phyloP scores from a whole-genome alignment of 2,888 invertebrate genomes.

The Ectemnius cavifrons region DNA sequence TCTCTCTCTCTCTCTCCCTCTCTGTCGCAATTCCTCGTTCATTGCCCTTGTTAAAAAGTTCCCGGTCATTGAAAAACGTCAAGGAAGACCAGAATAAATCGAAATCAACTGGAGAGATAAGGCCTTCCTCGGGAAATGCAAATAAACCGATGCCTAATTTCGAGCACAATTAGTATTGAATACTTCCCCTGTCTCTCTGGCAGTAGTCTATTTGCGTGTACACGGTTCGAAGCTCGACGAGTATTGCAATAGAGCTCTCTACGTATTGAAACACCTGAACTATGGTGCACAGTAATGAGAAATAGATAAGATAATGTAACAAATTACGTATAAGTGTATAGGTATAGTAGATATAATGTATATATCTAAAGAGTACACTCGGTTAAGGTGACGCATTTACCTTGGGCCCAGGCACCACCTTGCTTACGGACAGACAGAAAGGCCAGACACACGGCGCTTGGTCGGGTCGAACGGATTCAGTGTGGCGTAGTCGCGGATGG shows the following conservation, averaged over 20 bases:
- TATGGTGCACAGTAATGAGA: slow-evolving; percentile 58
- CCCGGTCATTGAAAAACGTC: not conserved
- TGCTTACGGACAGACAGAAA: slow-evolving; percentile 77
- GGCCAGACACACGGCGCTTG: slow-evolving; percentile 75
- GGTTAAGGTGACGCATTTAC: slow-evolving; percentile 79
- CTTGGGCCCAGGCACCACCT: slow-evolving; percentile 79
- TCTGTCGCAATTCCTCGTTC: not conserved
- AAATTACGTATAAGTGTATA: slow-evolving; percentile 43
- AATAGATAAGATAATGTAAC: slow-evolving; percentile 23
- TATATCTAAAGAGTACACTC: slow-evolving; percentile 78
- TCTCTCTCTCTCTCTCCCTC: slow-evolving; percentile 23
- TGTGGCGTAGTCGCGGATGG: slow-evolving; percentile 73
- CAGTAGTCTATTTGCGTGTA: slow-evolving; percentile 48
- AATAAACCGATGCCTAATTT: slow-evolving; percentile 72
- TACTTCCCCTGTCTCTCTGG: slow-evolving; percentile 39
- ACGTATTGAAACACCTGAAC: slow-evolving; percentile 51
- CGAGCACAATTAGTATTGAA: slow-evolving; percentile 71
- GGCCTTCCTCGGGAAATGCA: slow-evolving; percentile 3
- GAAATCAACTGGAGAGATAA: not conserved
- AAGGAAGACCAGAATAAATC: slow-evolving; percentile 4
- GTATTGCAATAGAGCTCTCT: slow-evolving; percentile 34
- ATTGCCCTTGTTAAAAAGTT: slow-evolving; percentile 1
- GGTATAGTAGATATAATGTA: slow-evolving; percentile 67
- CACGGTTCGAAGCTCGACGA: slow-evolving; percentile 50
- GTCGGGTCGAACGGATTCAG: slow-evolving; percentile 73